A percentile compares a stretch with the other conserved stretches of the same genome.
phyloP scores from a whole-genome alignment of 1,140 invertebrate genomes.

The Archegozetes longisetosus region DNA sequence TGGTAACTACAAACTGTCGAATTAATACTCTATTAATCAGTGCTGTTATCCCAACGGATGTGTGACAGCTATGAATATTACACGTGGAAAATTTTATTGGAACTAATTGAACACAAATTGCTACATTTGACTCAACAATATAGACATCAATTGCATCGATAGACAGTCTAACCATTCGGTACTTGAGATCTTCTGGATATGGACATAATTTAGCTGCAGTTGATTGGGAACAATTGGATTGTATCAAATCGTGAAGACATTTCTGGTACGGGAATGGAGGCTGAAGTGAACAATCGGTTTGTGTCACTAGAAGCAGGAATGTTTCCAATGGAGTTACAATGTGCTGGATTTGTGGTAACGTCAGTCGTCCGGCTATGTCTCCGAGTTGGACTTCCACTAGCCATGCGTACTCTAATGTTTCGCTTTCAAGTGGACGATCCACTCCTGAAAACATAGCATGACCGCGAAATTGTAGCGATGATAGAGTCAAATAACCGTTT shows the following conservation, averaged over 20 bases:
- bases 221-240: slow-evolving; percentile 54
- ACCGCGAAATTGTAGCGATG: slow-evolving; percentile 50
- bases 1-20: slow-evolving; percentile 38
- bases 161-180: slow-evolving; percentile 74
- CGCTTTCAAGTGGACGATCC: slow-evolving; percentile 69
- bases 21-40: slow-evolving; percentile 59
- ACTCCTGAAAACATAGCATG: slow-evolving; percentile 94
- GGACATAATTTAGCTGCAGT: slow-evolving; percentile 55
- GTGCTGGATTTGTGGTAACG: slow-evolving; percentile 51
- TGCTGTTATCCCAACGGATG: slow-evolving; percentile 72
- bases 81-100: slow-evolving; percentile 75
- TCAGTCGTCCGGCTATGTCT: slow-evolving; percentile 37
- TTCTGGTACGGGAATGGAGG: slow-evolving; percentile 53
- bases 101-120: slow-evolving; percentile 60
- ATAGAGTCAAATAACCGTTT: slow-evolving; percentile 32
- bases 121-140: slow-evolving; percentile 70
- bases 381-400: slow-evolving; percentile 41
- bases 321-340: slow-evolving; percentile 73
- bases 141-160: slow-evolving; percentile 82
- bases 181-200: slow-evolving; percentile 78
- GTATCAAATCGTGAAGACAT: slow-evolving; percentile 70
- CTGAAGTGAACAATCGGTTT: slow-evolving; percentile 72
- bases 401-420: slow-evolving; percentile 95
- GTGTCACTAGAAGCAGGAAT: slow-evolving; percentile 63
- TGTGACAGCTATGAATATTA: slow-evolving; percentile 79